These are phyloP conservation scores for Falco cherrug DNA, from an alignment of 2,797 vertebrate species.

Conservation along the genomic window DNA sequence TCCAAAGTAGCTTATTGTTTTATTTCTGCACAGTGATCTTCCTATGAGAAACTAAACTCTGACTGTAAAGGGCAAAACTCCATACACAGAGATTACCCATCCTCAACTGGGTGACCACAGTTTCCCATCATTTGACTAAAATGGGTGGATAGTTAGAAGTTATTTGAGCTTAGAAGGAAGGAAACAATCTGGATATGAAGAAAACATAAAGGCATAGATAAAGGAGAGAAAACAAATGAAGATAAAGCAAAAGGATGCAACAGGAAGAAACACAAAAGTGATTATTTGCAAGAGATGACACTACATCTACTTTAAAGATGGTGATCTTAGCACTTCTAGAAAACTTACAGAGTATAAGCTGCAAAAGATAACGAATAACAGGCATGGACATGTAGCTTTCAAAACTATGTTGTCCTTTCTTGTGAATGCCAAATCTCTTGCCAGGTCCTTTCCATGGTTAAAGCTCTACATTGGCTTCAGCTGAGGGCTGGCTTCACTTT, in stretches of 20 bases:
- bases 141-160: not conserved
- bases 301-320: not conserved
- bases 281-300: not conserved
- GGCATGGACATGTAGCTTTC: not conserved
- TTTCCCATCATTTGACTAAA: not conserved
- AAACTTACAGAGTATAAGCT: not conserved
- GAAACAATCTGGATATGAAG: not conserved
- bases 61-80: not conserved
- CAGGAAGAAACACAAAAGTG: not conserved
- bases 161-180: not conserved
- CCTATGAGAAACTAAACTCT: not conserved
- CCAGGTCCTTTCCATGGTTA: not conserved
- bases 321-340: not conserved
- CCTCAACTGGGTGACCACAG: not conserved
- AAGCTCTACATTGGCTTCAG: not conserved
- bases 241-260: not conserved
- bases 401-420: not conserved
- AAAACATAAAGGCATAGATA: not conserved
- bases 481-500: not conserved
- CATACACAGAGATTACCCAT: not conserved
- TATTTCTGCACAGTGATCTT: not conserved
- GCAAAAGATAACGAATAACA: not conserved
- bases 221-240: not conserved
- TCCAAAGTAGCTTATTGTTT: not conserved
- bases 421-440: not conserved